Evolutionary conservation across 2,113 vertebrate species (phyloP).

Genomic region (Puntigrus tetrazona): DNA sequence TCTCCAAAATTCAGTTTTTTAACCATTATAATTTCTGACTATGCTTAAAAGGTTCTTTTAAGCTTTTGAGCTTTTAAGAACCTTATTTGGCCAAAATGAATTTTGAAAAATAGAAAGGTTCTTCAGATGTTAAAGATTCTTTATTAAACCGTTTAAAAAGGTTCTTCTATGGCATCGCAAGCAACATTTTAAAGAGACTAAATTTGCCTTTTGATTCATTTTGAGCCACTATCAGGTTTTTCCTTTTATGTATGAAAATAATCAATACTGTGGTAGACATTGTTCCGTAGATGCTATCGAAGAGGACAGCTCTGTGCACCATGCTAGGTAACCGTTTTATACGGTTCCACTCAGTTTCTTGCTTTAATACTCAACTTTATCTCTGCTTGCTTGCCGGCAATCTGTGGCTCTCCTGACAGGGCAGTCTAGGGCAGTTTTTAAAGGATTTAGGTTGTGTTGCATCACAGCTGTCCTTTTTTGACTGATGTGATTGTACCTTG

Average conservation of each 20-base stretch:
- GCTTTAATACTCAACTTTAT: constrained; percentile 7
- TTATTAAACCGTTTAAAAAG: too few species aligned
- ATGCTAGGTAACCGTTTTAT: background rate
- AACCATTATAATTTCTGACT: background rate
- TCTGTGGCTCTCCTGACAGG: constrained; percentile 7
- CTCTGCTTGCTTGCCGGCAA: background rate
- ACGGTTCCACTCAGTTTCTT: constrained; percentile 6
- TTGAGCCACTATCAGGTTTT: background rate
- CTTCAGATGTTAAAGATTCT: too few species aligned
- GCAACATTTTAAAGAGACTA: too few species aligned
- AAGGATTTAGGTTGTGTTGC: constrained; percentile 17
- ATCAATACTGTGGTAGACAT: constrained; percentile 17
- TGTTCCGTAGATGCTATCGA: background rate
- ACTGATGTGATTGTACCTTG: background rate
- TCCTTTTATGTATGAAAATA: background rate
- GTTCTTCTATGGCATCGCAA: too few species aligned
- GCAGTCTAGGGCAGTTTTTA: background rate
- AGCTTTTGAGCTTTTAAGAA: too few species aligned
- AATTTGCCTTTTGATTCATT: constrained; percentile 24
- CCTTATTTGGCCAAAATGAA: too few species aligned
- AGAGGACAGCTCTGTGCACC: background rate
- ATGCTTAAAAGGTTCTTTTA: too few species aligned
- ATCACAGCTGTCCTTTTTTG: background rate
- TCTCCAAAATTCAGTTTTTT: background rate
- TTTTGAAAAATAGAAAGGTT: too few species aligned